phyloP scores from a whole-genome alignment of 30 jellyfish, hydroid and myxozoan species.

The Turritopsis rubra region DNA sequence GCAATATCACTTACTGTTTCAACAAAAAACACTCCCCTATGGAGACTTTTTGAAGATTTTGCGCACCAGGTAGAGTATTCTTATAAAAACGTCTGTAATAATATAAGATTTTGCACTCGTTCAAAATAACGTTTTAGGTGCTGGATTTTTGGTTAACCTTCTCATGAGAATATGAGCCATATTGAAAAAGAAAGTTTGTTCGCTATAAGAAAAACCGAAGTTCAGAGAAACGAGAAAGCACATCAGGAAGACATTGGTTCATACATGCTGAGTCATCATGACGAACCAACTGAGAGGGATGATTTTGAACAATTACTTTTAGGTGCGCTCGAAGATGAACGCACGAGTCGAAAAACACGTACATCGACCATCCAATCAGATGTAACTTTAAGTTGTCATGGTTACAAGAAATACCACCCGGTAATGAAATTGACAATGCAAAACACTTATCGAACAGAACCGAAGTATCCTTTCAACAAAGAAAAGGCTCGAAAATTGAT shows the following conservation, averaged over 20 bases:
- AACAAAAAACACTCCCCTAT: too few species aligned
- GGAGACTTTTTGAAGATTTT: too few species aligned
- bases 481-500: not conserved
- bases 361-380: not conserved
- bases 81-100: not conserved
- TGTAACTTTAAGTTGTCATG: not conserved
- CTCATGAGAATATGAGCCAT: too few species aligned
- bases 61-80: not conserved
- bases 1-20: too few species aligned
- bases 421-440: not conserved
- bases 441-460: not conserved
- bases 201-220: not conserved
- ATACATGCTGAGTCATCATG: not conserved
- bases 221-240: not conserved
- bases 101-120: too few species aligned
- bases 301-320: not conserved
- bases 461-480: not conserved
- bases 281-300: not conserved
- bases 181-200: not conserved
- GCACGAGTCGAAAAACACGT: not conserved
- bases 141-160: too few species aligned
- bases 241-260: not conserved
- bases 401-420: not conserved
- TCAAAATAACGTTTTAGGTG: not conserved
- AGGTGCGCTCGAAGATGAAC: not conserved